Base-by-base conservation (phyloP, 2,797 vertebrate species). In the Erethizon dorsatum region DNA sequence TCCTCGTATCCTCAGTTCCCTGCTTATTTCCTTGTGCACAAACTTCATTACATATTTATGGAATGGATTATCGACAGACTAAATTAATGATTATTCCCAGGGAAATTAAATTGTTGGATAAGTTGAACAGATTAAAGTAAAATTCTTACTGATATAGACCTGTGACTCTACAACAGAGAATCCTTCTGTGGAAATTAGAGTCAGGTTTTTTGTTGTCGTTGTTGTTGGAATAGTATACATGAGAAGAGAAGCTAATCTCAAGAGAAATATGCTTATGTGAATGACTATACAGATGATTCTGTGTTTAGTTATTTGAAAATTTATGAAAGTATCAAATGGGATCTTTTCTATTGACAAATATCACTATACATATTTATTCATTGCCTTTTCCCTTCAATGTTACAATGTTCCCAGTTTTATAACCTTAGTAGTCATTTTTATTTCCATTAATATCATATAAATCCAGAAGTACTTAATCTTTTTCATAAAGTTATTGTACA, bases 401-500 rank as follows among this genome's bases (percentile, higher is more conserved):
- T 75, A 14, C 33, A 89, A 61, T 56, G 54, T 78, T 9, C 4
- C 20, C 9, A 85, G 11, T 83, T 59, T 77, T 84, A 80, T 5
- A 87, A 12, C 59, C 89, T 80, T 87, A 88, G 9, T 45, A 77
- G 26, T 0, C 24, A 45, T 77, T 94, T 84, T 2, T 56, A 54
- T 71, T 83, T 83, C 31, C 12, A 56, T 22, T 77, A 61, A 37
- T 52, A 65, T 65, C 31, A 89, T 84, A 56, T 31, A 86, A 96
- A 91, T 92, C 15, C 41, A 90, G 24, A 91, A 77, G 28, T 85
- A 65, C 45, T 84, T 94, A 91, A 61, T 83, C 54, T 75, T 14
- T 85, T 96, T 85, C 22, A 80, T 71, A 61, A 92, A 87, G 4
- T 73, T 85, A 77, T 69, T 94, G 90, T 85, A 73, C 92, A 75